These are phyloP conservation scores for Catocala sponsa DNA, from an alignment of 2,888 invertebrate species.

Conservation along the genomic window DNA sequence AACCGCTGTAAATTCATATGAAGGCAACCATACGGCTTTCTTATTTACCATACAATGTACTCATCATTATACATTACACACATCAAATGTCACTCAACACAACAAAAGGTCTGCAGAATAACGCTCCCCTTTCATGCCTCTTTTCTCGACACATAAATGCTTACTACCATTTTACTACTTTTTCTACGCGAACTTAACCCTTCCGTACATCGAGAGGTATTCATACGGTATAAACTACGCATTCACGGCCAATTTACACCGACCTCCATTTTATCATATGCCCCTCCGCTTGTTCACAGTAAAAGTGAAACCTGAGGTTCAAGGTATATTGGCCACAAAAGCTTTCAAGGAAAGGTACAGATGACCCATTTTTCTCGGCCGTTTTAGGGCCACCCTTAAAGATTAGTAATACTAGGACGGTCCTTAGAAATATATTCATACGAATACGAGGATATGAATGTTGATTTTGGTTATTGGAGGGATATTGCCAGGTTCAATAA, in stretches of 20 bases:
- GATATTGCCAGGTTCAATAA: constrained; percentile 57
- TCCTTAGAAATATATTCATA: constrained; percentile 70
- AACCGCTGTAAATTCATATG: neutral
- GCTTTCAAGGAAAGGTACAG: constrained; percentile 71
- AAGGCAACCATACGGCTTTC: neutral
- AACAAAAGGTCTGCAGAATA: constrained; percentile 65
- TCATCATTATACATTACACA: constrained; percentile 45
- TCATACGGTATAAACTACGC: constrained; percentile 75
- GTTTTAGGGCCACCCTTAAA: constrained; percentile 69
- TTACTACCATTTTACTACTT: constrained; percentile 76
- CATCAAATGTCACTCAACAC: constrained; percentile 60
- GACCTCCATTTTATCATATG: constrained; percentile 48
- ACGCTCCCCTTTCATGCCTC: constrained; percentile 64
- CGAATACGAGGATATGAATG: constrained; percentile 63
- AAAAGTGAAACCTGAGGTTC: constrained; percentile 42
- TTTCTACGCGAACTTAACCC: constrained; percentile 69
- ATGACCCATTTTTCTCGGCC: constrained; percentile 73
- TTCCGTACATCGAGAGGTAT: constrained; percentile 74
- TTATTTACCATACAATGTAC: constrained; percentile 34
- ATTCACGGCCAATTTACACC: constrained; percentile 54
- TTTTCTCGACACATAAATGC: constrained; percentile 73
- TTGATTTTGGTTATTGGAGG: constrained; percentile 64
- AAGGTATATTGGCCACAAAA: constrained; percentile 50
- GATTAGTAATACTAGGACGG: constrained; percentile 70
- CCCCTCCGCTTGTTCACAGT: constrained; percentile 9